These are phyloP conservation scores for Notodromas monacha DNA, from an alignment of 2,888 invertebrate species.

Conservation along the genomic window DNA sequence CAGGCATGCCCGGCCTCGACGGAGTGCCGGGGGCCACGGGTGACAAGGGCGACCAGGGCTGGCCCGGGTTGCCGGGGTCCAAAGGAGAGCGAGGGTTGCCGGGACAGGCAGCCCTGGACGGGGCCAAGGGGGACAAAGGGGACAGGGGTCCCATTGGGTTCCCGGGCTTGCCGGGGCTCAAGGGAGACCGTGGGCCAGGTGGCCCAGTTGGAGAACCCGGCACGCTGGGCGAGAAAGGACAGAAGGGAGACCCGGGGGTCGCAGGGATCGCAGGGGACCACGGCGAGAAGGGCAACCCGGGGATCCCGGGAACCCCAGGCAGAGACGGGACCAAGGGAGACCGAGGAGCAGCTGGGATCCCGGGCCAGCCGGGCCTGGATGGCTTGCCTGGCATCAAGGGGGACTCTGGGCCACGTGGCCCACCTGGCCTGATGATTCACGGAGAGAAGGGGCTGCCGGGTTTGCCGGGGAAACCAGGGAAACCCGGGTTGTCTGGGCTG, in stretches of 20 bases:
- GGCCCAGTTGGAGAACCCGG: neutral
- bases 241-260: conserved; percentile 12
- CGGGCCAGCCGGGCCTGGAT: conserved; percentile 13
- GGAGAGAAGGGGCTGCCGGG: conserved; percentile 9
- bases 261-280: conserved; percentile 1
- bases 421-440: conserved; percentile 12
- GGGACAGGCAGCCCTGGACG: too few relatives aligned
- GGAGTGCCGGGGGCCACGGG: conserved; percentile 23
- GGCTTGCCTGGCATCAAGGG: too few relatives aligned
- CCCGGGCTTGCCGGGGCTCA: neutral
- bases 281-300: conserved; percentile 12
- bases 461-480: conserved; percentile 1
- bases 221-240: too few relatives aligned
- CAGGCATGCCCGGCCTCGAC: conserved; percentile 25
- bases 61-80: conserved; percentile 18
- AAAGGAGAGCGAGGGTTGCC: neutral
- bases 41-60: conserved; percentile 30
- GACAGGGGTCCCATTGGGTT: conserved; percentile 6
- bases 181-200: neutral
- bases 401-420: conserved; percentile 22
- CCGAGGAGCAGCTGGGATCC: conserved; percentile 10
- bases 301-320: conserved; percentile 10
- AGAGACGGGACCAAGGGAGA: conserved; percentile 10
- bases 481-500: neutral
- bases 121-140: conserved; percentile 15